Evolutionary conservation across 2,888 invertebrate genomes (phyloP), one percentile per base, ranked within the genome.

Genomic region (Oeneis ivallda): DNA sequence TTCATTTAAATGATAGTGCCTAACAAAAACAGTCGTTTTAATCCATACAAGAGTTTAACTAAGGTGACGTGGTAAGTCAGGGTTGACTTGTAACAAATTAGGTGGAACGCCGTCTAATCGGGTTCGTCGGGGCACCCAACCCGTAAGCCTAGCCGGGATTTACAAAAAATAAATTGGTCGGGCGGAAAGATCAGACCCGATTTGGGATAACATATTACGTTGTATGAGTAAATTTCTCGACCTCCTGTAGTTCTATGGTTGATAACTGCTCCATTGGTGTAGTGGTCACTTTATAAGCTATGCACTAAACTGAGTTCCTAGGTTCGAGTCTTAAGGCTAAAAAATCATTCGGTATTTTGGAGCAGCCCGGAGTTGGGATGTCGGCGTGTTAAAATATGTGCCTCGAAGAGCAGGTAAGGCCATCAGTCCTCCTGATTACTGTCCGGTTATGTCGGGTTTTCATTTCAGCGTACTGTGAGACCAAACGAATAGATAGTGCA

Each of bases 1-100:
- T 45, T 8, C 45, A 8, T 15, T 15, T 45, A 2, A 39, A 39
- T 39, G 9, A 0, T 6, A 43, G 43, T 43, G 13, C 43, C 47
- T 9, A 19, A 19, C 19, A 49, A 19, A 49, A 7, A 19, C 26
- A 49, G 19, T 49, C 4, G 11, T 11, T 11, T 49, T 19, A 26
- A 49, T 49, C 19, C 49, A 10, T 19, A 49, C 26, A 6, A 49
- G 53, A 34, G 7, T 15, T 53, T 15, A 53, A 53, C 9, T 49
- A n/a, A 59, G 37, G 49, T 49, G 59, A 59, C 34, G 47, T 17
- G 49, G 43, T 49, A 59, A 59, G 37, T 47, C 59, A n/a, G 47
- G 59, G 59, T 47, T 59, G 59, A 59, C 59, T 59, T 10, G 49
- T 59, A 59, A 59, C 59, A 59, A 59, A 59, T 59, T 59, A 59